Evolutionary conservation across 2,113 vertebrate genomes (phyloP).

Genomic region (Myrmecophaga tridactyla): DNA sequence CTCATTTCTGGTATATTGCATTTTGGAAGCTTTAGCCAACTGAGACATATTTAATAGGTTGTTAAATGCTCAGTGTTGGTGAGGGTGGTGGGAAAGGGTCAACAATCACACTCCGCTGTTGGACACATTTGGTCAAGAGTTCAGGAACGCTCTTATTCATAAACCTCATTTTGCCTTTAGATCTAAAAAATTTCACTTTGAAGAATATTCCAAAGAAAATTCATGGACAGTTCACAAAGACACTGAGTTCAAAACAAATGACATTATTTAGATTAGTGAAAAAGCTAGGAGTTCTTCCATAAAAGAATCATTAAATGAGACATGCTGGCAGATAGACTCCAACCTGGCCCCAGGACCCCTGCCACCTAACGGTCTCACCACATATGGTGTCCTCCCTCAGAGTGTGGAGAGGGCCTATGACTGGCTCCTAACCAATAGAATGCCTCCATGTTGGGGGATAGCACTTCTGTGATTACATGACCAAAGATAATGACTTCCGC

Average conservation of each 20-base stretch:
- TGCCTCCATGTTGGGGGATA: background rate
- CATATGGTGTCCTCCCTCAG: background rate
- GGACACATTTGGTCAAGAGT: background rate
- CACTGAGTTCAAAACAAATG: background rate
- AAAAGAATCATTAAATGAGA: background rate
- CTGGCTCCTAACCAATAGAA: background rate
- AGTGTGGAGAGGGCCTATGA: background rate
- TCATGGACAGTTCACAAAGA: background rate
- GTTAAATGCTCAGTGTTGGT: background rate
- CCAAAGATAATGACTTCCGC: background rate
- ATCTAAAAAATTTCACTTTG: background rate
- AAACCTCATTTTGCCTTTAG: background rate
- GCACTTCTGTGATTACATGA: background rate
- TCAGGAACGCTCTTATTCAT: background rate
- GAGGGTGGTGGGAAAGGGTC: background rate
- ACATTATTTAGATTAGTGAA: background rate
- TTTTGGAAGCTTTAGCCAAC: too few species aligned
- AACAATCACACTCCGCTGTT: fast-evolving
- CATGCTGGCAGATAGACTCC: background rate
- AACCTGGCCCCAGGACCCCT: too few species aligned
- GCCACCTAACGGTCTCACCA: background rate
- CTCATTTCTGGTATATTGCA: too few species aligned
- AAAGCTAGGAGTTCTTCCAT: background rate
- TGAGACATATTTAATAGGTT: background rate
- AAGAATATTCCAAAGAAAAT: background rate